Conservation (phyloP, 1,140 invertebrate genomes). For the Epicauta chinensis region DNA sequence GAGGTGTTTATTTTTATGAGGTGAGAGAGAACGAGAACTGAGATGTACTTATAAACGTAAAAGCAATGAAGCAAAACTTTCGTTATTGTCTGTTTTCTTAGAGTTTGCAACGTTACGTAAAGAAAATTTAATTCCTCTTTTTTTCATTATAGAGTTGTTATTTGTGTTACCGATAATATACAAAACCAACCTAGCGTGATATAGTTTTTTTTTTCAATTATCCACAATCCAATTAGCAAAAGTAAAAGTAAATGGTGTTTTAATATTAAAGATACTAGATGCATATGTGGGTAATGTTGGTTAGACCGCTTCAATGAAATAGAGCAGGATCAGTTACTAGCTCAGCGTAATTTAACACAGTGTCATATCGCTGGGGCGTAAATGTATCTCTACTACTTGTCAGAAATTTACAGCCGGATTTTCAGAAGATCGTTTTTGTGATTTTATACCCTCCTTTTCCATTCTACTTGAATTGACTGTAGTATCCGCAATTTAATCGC, state of each 20-base stretch:
- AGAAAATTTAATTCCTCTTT: too few species aligned
- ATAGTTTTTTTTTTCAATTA: too few species aligned
- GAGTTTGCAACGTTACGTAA: too few species aligned
- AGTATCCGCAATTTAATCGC: slow-evolving; percentile 15
- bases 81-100: too few species aligned
- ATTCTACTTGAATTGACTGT: slow-evolving; percentile 13
- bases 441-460: slow-evolving; percentile 19
- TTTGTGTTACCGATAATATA: too few species aligned
- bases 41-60: too few species aligned
- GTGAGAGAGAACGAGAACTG: too few species aligned
- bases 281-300: slow-evolving; percentile 1
- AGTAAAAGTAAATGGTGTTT: slow-evolving; percentile 14
- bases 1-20: too few species aligned
- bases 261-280: slow-evolving; percentile 11
- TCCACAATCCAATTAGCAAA: background rate
- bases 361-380: slow-evolving; percentile 26
- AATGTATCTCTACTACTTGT: slow-evolving; percentile 25
- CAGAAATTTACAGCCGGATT: slow-evolving; percentile 26
- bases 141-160: too few species aligned
- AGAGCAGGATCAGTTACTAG: slow-evolving; percentile 25
- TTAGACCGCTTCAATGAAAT: slow-evolving; percentile 17
- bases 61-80: too few species aligned
- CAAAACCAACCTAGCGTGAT: too few species aligned
- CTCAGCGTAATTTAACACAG: slow-evolving; percentile 27
- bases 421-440: slow-evolving; percentile 23